Conservation (phyloP, 2,888 invertebrate genomes). For the Dynastes hyllus region DNA sequence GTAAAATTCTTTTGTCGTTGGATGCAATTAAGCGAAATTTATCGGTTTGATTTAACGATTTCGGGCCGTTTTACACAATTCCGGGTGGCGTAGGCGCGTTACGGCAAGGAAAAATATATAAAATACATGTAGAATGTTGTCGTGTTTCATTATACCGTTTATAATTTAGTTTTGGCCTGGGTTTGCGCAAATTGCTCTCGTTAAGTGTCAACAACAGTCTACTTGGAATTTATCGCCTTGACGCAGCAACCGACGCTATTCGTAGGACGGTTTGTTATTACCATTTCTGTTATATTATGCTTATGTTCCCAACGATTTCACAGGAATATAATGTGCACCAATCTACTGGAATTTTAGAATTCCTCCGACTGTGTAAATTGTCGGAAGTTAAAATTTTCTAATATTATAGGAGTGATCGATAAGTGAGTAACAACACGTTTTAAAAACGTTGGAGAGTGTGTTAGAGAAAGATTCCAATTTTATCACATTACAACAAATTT, state of each 20-base stretch:
- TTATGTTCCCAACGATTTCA: too few relatives aligned
- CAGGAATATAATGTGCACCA: too few relatives aligned
- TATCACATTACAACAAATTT: too few relatives aligned
- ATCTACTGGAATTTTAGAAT: too few relatives aligned
- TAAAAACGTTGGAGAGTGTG: too few relatives aligned
- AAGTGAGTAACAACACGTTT: too few relatives aligned
- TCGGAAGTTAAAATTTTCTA: too few relatives aligned
- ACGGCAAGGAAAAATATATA: constrained; percentile 54
- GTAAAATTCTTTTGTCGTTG: neutral
- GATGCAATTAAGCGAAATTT: constrained; percentile 50
- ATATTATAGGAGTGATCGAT: too few relatives aligned
- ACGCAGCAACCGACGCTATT: constrained; percentile 47
- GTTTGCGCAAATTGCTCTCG: constrained; percentile 60
- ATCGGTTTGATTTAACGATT: constrained; percentile 41
- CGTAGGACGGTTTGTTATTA: neutral
- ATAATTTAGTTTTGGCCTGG: constrained; percentile 59
- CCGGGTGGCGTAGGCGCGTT: constrained; percentile 9
- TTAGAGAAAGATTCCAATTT: too few relatives aligned
- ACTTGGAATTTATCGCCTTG: too few relatives aligned
- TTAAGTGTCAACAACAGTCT: constrained; percentile 38
- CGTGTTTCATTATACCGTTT: constrained; percentile 61
- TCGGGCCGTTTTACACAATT: constrained; percentile 7
- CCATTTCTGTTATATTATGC: neutral
- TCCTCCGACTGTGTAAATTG: too few relatives aligned
- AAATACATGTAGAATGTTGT: constrained; percentile 55